Evolutionary conservation across 2,888 invertebrate species (phyloP).

Genomic region (Drosophila paramelanica): DNA sequence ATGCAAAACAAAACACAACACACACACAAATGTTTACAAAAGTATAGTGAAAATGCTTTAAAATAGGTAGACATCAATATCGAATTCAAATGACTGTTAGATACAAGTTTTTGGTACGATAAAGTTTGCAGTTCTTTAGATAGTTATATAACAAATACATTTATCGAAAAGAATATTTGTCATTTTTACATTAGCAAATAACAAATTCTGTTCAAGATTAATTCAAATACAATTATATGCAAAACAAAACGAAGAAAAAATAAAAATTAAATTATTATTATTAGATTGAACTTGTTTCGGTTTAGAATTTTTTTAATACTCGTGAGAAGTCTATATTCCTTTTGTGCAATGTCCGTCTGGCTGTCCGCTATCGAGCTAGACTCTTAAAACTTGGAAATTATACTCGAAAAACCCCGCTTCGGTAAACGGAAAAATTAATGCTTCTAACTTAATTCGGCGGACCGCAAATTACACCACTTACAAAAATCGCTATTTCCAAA

Average conservation of each 20-base stretch:
- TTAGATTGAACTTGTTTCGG: constrained; percentile 16
- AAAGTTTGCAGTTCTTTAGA: constrained; percentile 57
- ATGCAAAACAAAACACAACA: constrained; percentile 66
- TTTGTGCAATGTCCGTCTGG: background rate
- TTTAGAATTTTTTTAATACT: constrained; percentile 12
- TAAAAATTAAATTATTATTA: constrained; percentile 33
- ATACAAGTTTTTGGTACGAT: constrained; percentile 46
- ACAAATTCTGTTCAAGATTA: constrained; percentile 43
- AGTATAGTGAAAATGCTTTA: constrained; percentile 55
- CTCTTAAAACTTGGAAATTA: background rate
- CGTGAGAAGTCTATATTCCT: background rate
- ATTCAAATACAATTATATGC: constrained; percentile 58
- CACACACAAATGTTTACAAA: constrained; percentile 61
- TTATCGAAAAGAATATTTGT: constrained; percentile 46
- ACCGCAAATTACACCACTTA: background rate
- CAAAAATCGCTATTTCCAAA: too few species aligned
- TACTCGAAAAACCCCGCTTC: background rate
- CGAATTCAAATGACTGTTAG: constrained; percentile 50
- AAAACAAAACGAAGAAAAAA: constrained; percentile 20
- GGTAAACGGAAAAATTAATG: too few species aligned
- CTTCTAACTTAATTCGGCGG: background rate
- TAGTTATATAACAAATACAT: constrained; percentile 61
- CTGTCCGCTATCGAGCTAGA: background rate
- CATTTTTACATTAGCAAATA: constrained; percentile 60
- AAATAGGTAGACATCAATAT: constrained; percentile 72